Evolutionary conservation across 2,797 vertebrate species (phyloP).

Genomic region (Nannoperca obscura): DNA sequence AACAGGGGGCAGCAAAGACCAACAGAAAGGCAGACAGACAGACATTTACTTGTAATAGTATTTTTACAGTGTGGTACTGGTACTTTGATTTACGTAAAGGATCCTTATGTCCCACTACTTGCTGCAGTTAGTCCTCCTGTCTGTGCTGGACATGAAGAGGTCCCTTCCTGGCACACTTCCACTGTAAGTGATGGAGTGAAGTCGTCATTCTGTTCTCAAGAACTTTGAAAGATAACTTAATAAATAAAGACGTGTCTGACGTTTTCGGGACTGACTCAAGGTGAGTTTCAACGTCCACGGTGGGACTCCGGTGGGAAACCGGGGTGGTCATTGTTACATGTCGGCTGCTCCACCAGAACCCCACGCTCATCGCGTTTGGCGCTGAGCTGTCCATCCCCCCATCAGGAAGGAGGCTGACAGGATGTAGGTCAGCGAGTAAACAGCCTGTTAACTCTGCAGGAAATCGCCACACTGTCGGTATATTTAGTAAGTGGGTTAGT

Average conservation of each 20-base stretch:
- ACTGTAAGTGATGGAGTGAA: no score
- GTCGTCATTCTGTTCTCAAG: no score
- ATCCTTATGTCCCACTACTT: no score
- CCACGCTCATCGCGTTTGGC: background rate
- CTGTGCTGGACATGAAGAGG: no score
- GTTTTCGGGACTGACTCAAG: background rate
- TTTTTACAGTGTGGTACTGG: background rate
- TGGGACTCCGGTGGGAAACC: background rate
- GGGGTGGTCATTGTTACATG: background rate
- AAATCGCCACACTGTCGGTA: conserved; percentile 48
- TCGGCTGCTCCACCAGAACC: background rate
- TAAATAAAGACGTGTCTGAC: background rate
- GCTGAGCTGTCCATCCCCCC: background rate
- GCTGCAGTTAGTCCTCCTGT: background rate
- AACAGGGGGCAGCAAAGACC: conserved; percentile 72
- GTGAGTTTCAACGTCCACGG: background rate
- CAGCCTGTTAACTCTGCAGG: conserved; percentile 58
- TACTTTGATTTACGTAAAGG: background rate
- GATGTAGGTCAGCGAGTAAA: conserved; percentile 80
- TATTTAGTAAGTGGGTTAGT: conserved; percentile 80
- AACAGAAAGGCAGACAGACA: conserved; percentile 30
- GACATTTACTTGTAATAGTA: background rate
- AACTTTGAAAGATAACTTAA: background rate
- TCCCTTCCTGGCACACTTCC: no score
- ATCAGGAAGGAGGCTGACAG: conserved; percentile 26